Evolutionary conservation across 2,113 vertebrate species (phyloP), one percentile per base, ranked within the genome.

Genomic region (Cervus canadensis): DNA sequence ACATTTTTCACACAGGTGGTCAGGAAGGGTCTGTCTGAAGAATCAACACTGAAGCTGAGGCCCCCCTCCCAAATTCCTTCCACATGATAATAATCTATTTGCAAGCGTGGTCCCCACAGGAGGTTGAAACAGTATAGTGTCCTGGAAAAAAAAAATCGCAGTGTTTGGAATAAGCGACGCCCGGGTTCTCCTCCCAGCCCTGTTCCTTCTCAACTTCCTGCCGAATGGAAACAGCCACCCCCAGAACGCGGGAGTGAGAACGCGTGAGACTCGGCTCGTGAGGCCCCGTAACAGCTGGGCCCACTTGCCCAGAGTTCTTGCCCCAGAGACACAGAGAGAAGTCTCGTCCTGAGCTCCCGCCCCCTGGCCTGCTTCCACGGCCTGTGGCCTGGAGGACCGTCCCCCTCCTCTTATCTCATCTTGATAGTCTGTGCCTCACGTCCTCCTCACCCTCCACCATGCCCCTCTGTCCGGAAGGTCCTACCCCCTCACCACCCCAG

Each of bases 11-110:
- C 23, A 67, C 52, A 43, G 26, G 59, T 74, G 33, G 6, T 71
- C n/a, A 81, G 23, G 50, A 74, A 87, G 71, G 57, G 28, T 48
- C 94, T 95, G 86, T 78, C 48, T 84, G 12, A 90, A 94, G 88
- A 50, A 26, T 76, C 1, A 6, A n/a, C 79, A 56, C 28, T 82
- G 45, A 83, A n/a, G 45, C 26, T 90, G 85, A 92, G 59, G 33
- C 6, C 19, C 40, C 40, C 30, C 84, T 3, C 43, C 30, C 82
- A 67, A 23, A 74, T 91, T 86, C 30, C 56, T 87, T 85, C 28
- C 84, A 86, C 13, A 64, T 62, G 33, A 79, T 54, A 33, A 74
- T 50, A n/a, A 50, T 33, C 19, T 64, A 71, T 90, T 94, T 74
- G 13, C 6, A 2, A 0, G 0, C 45, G 43, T 26, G 13, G 21